Evolutionary conservation across 1,140 invertebrate genomes (phyloP).

Genomic region (Onthophagus taurus): DNA sequence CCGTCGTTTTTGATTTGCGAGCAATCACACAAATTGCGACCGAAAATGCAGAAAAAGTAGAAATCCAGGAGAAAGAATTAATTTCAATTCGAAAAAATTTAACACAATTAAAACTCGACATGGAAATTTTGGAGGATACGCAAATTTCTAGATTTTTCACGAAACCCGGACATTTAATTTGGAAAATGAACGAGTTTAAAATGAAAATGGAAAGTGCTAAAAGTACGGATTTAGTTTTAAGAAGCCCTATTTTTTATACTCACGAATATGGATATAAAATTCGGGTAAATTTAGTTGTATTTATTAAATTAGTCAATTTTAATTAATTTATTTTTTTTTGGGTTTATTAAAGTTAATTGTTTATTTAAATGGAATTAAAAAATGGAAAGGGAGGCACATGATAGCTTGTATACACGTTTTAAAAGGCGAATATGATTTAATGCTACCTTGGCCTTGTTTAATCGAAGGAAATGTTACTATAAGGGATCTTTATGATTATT

Average conservation of each 20-base stretch:
- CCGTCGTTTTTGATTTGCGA: slow-evolving; percentile 27
- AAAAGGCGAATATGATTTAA: slow-evolving; percentile 55
- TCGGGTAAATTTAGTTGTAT: slow-evolving; percentile 45
- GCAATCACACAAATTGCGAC: slow-evolving; percentile 27
- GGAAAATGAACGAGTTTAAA: slow-evolving; percentile 55
- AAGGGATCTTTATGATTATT: slow-evolving; percentile 41
- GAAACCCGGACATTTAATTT: slow-evolving; percentile 46
- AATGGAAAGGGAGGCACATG: slow-evolving; percentile 60
- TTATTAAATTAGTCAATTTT: background rate
- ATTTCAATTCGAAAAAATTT: slow-evolving; percentile 21
- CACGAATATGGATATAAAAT: slow-evolving; percentile 62
- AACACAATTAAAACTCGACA: slow-evolving; percentile 27
- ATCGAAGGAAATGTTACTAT: slow-evolving; percentile 51
- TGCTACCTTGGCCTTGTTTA: slow-evolving; percentile 59
- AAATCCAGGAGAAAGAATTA: slow-evolving; percentile 25
- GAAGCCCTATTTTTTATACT: slow-evolving; percentile 55
- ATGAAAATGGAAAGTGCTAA: slow-evolving; percentile 55
- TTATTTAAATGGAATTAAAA: slow-evolving; percentile 58
- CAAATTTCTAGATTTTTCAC: background rate
- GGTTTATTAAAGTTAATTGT: slow-evolving; percentile 50
- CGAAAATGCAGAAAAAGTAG: slow-evolving; percentile 27
- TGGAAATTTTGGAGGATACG: slow-evolving; percentile 24
- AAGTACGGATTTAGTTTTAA: slow-evolving; percentile 48
- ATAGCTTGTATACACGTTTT: slow-evolving; percentile 55
- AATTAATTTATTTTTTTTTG: background rate